A percentile compares a stretch with the other conserved stretches of the same genome.
These are phyloP conservation scores for Drosophila merina DNA, from an alignment of 2,888 invertebrate species.

Conservation along the genomic window DNA sequence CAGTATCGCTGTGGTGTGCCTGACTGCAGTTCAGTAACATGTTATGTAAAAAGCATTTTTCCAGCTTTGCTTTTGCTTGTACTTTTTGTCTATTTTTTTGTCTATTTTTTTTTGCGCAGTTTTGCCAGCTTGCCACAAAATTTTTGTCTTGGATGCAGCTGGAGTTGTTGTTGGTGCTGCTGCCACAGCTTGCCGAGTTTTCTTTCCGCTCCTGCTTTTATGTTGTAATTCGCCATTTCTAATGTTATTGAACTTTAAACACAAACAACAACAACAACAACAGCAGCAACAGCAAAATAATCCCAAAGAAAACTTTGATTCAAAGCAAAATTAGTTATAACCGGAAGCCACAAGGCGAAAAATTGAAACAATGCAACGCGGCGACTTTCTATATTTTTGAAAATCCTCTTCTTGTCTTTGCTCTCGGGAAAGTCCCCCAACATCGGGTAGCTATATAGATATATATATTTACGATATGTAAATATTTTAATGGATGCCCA, in stretches of 20 bases:
- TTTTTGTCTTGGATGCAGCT: constrained; percentile 34
- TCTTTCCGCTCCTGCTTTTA: constrained; percentile 36
- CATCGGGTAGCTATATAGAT: not conserved
- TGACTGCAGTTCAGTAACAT: constrained; percentile 82
- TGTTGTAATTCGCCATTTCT: constrained; percentile 74
- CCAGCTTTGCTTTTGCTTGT: constrained; percentile 62
- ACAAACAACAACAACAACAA: constrained; percentile 40
- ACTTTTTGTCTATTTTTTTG: constrained; percentile 20
- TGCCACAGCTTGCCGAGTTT: constrained; percentile 58
- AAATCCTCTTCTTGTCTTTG: constrained; percentile 14
- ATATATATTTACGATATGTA: constrained; percentile 3
- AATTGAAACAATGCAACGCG: constrained; percentile 63
- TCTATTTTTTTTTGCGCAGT: constrained; percentile 25
- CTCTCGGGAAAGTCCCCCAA: not conserved
- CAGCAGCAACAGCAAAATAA: constrained; percentile 3
- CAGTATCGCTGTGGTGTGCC: constrained; percentile 47
- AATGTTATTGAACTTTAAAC: constrained; percentile 82
- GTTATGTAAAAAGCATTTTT: constrained; percentile 83
- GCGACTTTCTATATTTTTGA: constrained; percentile 65
- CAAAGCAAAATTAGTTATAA: constrained; percentile 57
- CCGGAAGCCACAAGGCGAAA: constrained; percentile 61
- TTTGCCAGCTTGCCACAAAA: constrained; percentile 33
- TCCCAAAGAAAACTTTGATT: constrained; percentile 56
- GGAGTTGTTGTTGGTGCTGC: not conserved
- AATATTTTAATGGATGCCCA: constrained; percentile 36